Evolutionary conservation across 2,113 vertebrate genomes (phyloP), one percentile per base, ranked within the genome.

Genomic region (Xiphophorus maculatus): DNA sequence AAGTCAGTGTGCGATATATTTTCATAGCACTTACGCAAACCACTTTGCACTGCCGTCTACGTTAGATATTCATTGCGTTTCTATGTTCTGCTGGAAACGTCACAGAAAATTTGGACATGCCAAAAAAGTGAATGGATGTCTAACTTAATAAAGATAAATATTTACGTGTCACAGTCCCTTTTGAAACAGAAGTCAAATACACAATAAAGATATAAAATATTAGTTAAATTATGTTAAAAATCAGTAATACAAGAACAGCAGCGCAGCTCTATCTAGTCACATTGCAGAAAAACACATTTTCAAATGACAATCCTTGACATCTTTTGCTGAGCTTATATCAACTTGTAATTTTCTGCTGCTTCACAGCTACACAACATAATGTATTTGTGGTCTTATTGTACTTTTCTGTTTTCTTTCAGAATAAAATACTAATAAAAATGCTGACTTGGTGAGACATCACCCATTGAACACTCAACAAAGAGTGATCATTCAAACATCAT

Each of bases 401-500:
- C 35, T 44, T 44, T 44, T 44, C 27, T 29, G 40, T 68, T 19
- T 30, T 25, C 29, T 44, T 17, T 44, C 1, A 14, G 14, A 30
- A 6, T 58, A 33, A 33, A 70, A 58, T 22, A n/a, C 19, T 30
- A 13, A 5, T 11, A 37, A 14, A 58, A 33, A 69, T 19, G 35
- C 22, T 12, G 28, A 28, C 4, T 69, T 69, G 29, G 19, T 70
- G 10, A 58, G 32, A 35, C 14, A 69, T 54, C 37, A 32, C 6
- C 12, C 19, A 22, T 29, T 0, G 15, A 3, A 40, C 25, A 13
- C 25, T 28, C 11, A 12, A 32, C 3, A 42, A 71, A 71, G 25
- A 37, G 7, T 22, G 64, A 62, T 83, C 29, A 27, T 69, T 69
- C 30, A 72, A 78, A 86, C 75, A 60, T 65, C 81, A 37, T 81